Evolutionary conservation across 2,797 vertebrate species (phyloP), one percentile per base, ranked within the genome.

Genomic region (Periophthalmus magnuspinnatus): DNA sequence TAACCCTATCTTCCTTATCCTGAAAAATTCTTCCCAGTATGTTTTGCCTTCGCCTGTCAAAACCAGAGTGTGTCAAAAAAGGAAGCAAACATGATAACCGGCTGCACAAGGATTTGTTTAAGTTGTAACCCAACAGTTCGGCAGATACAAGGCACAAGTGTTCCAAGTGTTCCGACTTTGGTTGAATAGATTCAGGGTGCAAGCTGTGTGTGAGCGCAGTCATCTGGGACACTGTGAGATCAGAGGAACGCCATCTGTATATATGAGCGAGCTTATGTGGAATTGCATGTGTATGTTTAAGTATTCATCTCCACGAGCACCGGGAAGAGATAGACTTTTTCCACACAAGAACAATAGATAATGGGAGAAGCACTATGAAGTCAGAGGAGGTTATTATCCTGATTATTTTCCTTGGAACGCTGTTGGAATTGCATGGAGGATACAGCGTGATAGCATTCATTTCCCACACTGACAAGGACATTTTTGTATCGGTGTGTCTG

Each of bases 181-280:
- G 78, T 74, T 72, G 74, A 74, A 41, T 14, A 65, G 65, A 52
- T 28, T 16, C 75, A 61, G 48, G 52, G 71, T 28, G 50, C 76
- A 87, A 85, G 86, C 81, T 82, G 77, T 52, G 67, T 72, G 74
- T 33, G 63, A 81, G 65, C 50, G 61, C 82, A 77, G 59, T 86
- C 77, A 69, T 82, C 61, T 76, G 81, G 79, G 82, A 83, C 76
- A 79, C 80, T 70, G 47, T 34, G 75, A 85, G 81, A 89, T 89
- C 86, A 83, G 80, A 90, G 78, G 48, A 78, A 82, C 88, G 75
- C 74, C 86, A 78, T 88, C 82, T 84, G 85, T 86, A 85, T 85
- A 84, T 87, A 86, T 78, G 81, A 79, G 81, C 62, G 82, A 85
- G 87, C 84, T 86, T 83, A 82, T 68, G 80, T 66, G 52, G 82